phyloP scores from a whole-genome alignment of 1,140 invertebrate species.

The Cardiocondyla obscurior region DNA sequence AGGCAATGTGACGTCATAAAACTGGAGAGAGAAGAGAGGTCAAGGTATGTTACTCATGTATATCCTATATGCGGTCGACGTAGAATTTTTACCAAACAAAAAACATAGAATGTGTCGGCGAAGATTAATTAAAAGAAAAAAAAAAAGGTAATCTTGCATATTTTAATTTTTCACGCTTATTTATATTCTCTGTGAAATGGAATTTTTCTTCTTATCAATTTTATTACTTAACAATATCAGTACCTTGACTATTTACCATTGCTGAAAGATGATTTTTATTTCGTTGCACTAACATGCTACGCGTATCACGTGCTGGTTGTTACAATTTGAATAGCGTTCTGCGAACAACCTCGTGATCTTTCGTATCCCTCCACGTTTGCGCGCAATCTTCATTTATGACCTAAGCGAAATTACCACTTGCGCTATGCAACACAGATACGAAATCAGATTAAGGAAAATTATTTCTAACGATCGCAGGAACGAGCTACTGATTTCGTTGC shows the following conservation, averaged over 20 bases:
- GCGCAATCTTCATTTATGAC: conserved; percentile 18
- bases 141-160: not conserved
- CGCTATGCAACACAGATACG: conserved; percentile 7
- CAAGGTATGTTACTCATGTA: conserved; percentile 62
- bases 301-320: not conserved
- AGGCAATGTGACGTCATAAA: conserved; percentile 60
- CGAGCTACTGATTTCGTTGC: not conserved
- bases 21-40: conserved; percentile 52
- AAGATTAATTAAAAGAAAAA: not conserved
- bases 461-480: conserved; percentile 10
- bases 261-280: not conserved
- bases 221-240: not conserved
- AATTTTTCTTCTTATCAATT: not conserved
- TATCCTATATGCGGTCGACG: conserved; percentile 3
- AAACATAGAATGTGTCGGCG: not conserved
- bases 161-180: not conserved
- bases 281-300: not conserved
- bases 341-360: conserved; percentile 22
- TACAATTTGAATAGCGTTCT: not conserved
- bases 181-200: not conserved
- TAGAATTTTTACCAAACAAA: not conserved
- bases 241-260: not conserved
- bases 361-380: not conserved
- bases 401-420: conserved; percentile 17
- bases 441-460: conserved; percentile 39